Evolutionary conservation across 2,113 vertebrate genomes (phyloP).

Genomic region (Morone saxatilis): DNA sequence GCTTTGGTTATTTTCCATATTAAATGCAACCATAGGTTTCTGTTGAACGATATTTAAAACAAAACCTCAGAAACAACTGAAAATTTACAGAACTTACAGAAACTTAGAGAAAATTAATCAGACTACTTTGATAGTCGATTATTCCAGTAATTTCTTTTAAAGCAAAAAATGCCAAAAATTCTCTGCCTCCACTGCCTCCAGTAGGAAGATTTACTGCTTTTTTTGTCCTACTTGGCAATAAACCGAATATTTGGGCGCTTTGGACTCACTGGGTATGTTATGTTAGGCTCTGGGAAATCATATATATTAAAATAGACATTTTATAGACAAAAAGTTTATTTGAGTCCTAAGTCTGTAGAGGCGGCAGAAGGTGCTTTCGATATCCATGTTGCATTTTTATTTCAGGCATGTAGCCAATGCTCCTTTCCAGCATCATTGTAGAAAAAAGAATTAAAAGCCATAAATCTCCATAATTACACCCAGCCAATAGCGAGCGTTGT

Average conservation of each 20-base stretch:
- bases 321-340: neutral
- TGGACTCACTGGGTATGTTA: neutral
- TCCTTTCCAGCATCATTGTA: neutral
- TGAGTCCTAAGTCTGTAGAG: neutral
- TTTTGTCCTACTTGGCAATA: neutral
- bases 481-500: neutral
- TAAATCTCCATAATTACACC: constrained; percentile 9
- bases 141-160: too few species aligned
- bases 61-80: neutral
- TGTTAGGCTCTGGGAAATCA: neutral
- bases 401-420: neutral
- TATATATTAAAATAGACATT: neutral
- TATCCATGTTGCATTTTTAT: neutral
- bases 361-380: neutral
- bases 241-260: neutral
- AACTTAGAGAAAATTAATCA: neutral
- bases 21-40: neutral
- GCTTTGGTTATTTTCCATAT: neutral
- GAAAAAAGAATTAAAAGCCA: constrained; percentile 10
- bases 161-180: neutral
- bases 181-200: neutral
- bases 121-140: too few species aligned
- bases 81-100: neutral
- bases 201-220: neutral
- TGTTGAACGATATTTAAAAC: neutral